Conservation (phyloP, 1,140 invertebrate genomes). For the Bombus waltoni region DNA sequence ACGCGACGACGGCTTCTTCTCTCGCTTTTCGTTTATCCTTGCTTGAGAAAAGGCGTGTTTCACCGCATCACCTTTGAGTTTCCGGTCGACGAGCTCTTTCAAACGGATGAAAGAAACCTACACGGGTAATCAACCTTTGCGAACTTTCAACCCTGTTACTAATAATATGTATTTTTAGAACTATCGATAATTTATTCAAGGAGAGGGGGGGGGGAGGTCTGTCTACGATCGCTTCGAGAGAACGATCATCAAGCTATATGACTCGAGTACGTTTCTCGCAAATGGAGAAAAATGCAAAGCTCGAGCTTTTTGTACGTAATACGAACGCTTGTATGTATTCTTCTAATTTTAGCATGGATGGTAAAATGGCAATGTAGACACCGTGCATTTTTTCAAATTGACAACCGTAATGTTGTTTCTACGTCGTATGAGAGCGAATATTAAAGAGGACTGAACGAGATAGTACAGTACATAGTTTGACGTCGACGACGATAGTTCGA, state of each 20-base stretch:
- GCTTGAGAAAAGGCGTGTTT: slow-evolving; percentile 49
- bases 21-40: slow-evolving; percentile 57
- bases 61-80: slow-evolving; percentile 54
- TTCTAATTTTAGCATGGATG: no score
- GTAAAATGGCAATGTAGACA: no score
- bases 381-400: no score
- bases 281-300: not conserved
- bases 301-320: no score
- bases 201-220: not conserved
- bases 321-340: no score
- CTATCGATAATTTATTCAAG: not conserved
- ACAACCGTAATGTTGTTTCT: not conserved
- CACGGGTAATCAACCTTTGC: slow-evolving; percentile 7
- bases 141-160: not conserved
- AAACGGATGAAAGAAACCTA: slow-evolving; percentile 22
- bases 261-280: not conserved
- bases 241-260: not conserved
- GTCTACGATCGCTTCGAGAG: not conserved
- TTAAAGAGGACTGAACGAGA: not conserved
- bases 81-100: slow-evolving; percentile 38
- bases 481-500: no score
- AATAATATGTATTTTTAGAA: not conserved
- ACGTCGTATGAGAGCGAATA: not conserved
- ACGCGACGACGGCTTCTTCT: not conserved
- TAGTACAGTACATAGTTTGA: no score